These are phyloP conservation scores for Stictonetta naevosa DNA, from an alignment of 2,113 vertebrate genomes.

Conservation along the genomic window DNA sequence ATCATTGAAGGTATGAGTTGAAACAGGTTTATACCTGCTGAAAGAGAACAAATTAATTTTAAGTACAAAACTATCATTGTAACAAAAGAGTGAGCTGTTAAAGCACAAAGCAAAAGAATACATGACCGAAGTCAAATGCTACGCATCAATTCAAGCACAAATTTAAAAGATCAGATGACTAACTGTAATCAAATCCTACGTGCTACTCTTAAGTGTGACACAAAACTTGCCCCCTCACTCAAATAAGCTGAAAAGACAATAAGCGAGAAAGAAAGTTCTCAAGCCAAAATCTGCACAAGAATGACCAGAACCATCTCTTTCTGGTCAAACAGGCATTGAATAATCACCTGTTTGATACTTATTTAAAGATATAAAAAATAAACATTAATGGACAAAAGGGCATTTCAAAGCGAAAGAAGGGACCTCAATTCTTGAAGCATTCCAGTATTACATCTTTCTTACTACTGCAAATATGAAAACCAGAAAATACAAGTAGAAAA, in stretches of 20 bases:
- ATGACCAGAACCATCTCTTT: not conserved
- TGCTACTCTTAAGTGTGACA: not conserved
- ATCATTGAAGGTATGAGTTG: slow-evolving; percentile 61
- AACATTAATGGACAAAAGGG: not conserved
- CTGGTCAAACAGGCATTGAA: not conserved
- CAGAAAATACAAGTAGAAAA: not conserved
- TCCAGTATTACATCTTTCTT: not conserved
- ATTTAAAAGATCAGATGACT: not conserved
- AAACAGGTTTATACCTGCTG: slow-evolving; percentile 69
- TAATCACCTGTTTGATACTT: not conserved
- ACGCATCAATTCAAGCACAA: not conserved
- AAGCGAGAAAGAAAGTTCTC: not conserved
- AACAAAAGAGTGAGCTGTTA: not conserved
- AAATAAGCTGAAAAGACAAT: not conserved
- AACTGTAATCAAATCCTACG: not conserved
- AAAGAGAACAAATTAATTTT: slow-evolving; percentile 65
- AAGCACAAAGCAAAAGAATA: not conserved
- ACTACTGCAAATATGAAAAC: not conserved
- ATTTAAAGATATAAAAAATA: not conserved
- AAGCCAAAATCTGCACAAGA: not conserved
- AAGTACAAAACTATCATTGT: not conserved
- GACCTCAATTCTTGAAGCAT: not conserved
- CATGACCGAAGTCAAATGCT: not conserved
- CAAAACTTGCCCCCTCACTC: not conserved
- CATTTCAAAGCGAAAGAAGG: not conserved